A percentile compares a stretch with the other conserved stretches of the same genome.
Evolutionary conservation across 1,140 invertebrate species (phyloP).

Genomic region (Rhyacophila brunnea): DNA sequence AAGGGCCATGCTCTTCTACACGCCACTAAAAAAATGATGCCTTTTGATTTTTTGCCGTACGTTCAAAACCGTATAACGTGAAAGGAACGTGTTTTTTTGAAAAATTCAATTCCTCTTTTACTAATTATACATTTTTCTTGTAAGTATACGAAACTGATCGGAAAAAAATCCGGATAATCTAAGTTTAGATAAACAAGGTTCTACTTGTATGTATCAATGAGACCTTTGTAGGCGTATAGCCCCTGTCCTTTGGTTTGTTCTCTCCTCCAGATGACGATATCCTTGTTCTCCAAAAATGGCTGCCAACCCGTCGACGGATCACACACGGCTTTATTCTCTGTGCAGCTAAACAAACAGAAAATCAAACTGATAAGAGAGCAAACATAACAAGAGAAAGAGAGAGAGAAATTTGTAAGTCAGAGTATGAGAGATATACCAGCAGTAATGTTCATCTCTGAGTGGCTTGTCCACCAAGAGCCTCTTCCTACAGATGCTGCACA

Average conservation of each 20-base stretch:
- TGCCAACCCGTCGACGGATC: slow-evolving; percentile 64
- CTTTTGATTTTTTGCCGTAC: too few relatives aligned
- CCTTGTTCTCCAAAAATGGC: slow-evolving; percentile 74
- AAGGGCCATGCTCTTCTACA: too few relatives aligned
- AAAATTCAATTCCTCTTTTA: too few relatives aligned
- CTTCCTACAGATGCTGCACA: slow-evolving; percentile 25
- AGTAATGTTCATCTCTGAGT: slow-evolving; percentile 21
- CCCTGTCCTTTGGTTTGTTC: slow-evolving; percentile 62
- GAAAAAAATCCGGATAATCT: too few relatives aligned
- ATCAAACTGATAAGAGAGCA: too few relatives aligned
- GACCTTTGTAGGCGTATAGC: slow-evolving; percentile 76
- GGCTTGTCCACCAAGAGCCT: slow-evolving; percentile 25
- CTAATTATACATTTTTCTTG: too few relatives aligned
- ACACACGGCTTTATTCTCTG: slow-evolving; percentile 42
- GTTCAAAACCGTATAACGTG: too few relatives aligned
- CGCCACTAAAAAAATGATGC: too few relatives aligned
- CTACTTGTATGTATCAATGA: too few relatives aligned
- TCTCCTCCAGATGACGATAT: slow-evolving; percentile 79
- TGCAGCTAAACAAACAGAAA: slow-evolving; percentile 42
- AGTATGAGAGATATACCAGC: slow-evolving; percentile 12
- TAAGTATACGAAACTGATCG: too few relatives aligned
- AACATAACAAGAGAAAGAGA: not conserved
- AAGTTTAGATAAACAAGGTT: too few relatives aligned
- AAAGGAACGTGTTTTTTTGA: too few relatives aligned
- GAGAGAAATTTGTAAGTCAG: not conserved